Percentiles rank a stretch among this genome's conserved stretches.
These are phyloP conservation scores for Carassius carassius DNA, from an alignment of 2,113 vertebrate species.

Conservation along the genomic window DNA sequence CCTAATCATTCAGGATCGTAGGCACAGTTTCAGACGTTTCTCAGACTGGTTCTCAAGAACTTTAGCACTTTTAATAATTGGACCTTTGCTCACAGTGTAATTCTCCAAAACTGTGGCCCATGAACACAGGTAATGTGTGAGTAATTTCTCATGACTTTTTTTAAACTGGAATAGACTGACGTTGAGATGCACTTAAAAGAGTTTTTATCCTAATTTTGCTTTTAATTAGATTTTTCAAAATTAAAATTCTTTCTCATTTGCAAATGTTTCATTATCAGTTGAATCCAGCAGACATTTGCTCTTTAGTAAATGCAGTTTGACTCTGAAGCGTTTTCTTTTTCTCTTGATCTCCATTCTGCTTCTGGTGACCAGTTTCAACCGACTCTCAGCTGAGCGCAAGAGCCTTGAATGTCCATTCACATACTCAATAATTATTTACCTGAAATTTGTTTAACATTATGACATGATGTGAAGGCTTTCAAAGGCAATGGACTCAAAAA, in stretches of 20 bases:
- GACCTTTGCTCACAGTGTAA: neutral
- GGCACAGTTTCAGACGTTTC: neutral
- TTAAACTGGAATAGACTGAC: neutral
- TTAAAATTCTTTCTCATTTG: too few relatives aligned
- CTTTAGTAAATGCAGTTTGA: neutral
- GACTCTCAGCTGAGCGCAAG: neutral
- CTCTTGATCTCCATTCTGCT: neutral
- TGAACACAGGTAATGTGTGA: neutral
- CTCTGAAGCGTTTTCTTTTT: neutral
- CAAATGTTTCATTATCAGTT: neutral
- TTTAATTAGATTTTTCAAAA: too few relatives aligned
- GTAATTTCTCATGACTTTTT: neutral
- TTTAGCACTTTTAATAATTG: neutral
- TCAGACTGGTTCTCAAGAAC: neutral
- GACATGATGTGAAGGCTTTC: neutral
- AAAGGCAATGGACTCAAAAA: neutral
- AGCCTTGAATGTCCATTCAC: neutral
- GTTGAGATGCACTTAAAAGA: too few relatives aligned
- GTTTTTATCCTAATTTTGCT: too few relatives aligned
- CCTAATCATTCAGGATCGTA: neutral
- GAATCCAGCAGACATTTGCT: neutral
- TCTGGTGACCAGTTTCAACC: neutral
- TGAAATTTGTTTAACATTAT: constrained; percentile 9
- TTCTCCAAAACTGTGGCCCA: neutral
- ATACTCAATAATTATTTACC: neutral